These are phyloP conservation scores for Eurosta solidaginis DNA, from an alignment of 1,140 invertebrate genomes.

Conservation along the genomic window DNA sequence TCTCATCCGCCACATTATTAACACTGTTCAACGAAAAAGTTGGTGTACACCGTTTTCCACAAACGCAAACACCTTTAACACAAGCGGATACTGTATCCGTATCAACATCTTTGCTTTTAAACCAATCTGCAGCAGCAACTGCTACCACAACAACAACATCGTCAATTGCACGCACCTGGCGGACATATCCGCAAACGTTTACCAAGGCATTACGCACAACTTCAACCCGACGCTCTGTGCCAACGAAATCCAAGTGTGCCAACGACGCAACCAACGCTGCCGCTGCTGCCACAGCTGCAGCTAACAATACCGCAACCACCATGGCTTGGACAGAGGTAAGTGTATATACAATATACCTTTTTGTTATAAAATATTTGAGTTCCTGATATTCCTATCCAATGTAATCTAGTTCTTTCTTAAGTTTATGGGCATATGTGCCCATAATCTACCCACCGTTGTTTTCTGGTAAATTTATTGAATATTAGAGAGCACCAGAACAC, in stretches of 20 bases:
- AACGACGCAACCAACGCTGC: not conserved
- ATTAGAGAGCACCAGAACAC: no score
- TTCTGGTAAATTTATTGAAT: no score
- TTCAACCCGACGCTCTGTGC: slow-evolving; percentile 15
- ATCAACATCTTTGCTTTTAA: slow-evolving; percentile 21
- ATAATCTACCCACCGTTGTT: no score
- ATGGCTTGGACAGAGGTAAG: slow-evolving; percentile 30
- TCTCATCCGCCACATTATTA: slow-evolving; percentile 14
- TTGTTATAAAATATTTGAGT: no score
- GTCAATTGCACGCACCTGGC: slow-evolving; percentile 2
- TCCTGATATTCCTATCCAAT: no score
- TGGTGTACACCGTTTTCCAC: slow-evolving; percentile 23
- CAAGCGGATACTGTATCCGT: not conserved
- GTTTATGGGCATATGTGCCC: no score
- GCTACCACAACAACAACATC: not conserved
- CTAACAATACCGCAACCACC: slow-evolving; percentile 23
- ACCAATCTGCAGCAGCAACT: not conserved
- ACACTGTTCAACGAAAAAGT: slow-evolving; percentile 27
- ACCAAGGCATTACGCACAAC: slow-evolving; percentile 24
- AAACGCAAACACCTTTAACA: not conserved
- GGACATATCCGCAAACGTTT: slow-evolving; percentile 27
- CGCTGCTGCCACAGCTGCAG: slow-evolving; percentile 2
- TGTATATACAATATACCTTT: no score
- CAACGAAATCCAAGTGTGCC: slow-evolving; percentile 10
- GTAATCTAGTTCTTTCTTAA: no score